phyloP scores from a whole-genome alignment of 2,888 invertebrate species.

The Mythimna ferrago region DNA sequence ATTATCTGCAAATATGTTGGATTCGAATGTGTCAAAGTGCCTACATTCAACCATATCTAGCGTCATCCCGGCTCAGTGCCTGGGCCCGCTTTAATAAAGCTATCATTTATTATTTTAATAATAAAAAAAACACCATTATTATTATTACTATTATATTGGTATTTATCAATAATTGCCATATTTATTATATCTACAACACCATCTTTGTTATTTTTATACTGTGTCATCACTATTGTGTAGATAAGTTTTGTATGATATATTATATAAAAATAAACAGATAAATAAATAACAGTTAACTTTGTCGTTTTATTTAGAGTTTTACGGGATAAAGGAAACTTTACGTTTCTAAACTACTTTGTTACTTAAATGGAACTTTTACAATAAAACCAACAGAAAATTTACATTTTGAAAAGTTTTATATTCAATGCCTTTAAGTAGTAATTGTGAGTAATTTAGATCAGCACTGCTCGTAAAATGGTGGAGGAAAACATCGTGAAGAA shows the following conservation, averaged over 20 bases:
- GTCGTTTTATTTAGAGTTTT: slow-evolving; percentile 34
- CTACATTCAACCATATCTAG: slow-evolving; percentile 1
- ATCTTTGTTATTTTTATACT: slow-evolving; percentile 69
- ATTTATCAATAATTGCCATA: slow-evolving; percentile 23
- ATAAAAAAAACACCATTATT: slow-evolving; percentile 7
- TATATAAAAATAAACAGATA: slow-evolving; percentile 49
- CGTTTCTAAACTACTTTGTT: background rate
- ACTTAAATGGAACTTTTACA: background rate
- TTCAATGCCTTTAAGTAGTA: too few relatives aligned
- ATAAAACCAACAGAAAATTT: too few relatives aligned
- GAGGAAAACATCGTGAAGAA: too few relatives aligned
- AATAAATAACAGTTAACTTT: slow-evolving; percentile 22
- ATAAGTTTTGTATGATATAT: slow-evolving; percentile 63
- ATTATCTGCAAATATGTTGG: slow-evolving; percentile 1
- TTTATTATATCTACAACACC: slow-evolving; percentile 45
- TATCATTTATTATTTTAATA: slow-evolving; percentile 10
- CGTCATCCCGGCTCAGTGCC: slow-evolving; percentile 49
- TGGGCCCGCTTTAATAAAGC: slow-evolving; percentile 43
- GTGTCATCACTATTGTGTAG: slow-evolving; percentile 48
- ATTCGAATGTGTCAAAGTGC: background rate
- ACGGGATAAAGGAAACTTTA: background rate
- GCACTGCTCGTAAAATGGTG: too few relatives aligned
- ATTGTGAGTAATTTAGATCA: too few relatives aligned
- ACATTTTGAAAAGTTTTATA: too few relatives aligned
- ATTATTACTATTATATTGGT: slow-evolving; percentile 9